Conservation (phyloP, 2,888 invertebrate species). For the Melieria crassipennis region DNA sequence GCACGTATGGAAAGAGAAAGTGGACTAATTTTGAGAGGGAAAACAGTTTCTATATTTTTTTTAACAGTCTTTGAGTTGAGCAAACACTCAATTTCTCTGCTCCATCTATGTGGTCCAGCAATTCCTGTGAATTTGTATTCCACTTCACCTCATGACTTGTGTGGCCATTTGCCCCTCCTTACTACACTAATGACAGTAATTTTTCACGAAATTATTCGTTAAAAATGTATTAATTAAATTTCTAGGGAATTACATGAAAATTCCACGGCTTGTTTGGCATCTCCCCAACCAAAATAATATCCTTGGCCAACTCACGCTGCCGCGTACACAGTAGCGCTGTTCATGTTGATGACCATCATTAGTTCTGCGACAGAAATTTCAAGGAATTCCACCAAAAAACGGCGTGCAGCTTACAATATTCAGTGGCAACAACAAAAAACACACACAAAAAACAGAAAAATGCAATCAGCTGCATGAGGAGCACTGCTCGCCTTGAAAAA, state of each 20-base stretch:
- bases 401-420: conserved; percentile 15
- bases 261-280: no score
- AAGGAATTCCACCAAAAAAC: conserved; percentile 46
- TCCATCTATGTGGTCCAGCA: no score
- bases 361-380: conserved; percentile 58
- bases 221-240: conserved; percentile 25
- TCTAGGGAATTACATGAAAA: conserved; percentile 8
- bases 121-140: no score
- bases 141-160: no score
- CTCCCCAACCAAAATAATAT: neutral
- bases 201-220: conserved; percentile 27
- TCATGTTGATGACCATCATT: conserved; percentile 46
- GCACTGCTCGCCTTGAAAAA: no score
- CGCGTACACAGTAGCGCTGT: conserved; percentile 28
- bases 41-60: no score
- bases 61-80: no score
- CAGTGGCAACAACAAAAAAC: neutral
- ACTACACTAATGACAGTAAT: conserved; percentile 25
- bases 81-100: no score
- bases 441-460: neutral
- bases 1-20: no score
- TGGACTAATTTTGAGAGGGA: no score
- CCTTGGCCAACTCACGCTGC: neutral
- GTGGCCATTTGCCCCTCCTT: neutral
- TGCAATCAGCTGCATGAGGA: neutral